These are phyloP conservation scores for Amphiura filiformis DNA, from an alignment of 35 echinoderm and acorn worm genomes.

Conservation along the genomic window DNA sequence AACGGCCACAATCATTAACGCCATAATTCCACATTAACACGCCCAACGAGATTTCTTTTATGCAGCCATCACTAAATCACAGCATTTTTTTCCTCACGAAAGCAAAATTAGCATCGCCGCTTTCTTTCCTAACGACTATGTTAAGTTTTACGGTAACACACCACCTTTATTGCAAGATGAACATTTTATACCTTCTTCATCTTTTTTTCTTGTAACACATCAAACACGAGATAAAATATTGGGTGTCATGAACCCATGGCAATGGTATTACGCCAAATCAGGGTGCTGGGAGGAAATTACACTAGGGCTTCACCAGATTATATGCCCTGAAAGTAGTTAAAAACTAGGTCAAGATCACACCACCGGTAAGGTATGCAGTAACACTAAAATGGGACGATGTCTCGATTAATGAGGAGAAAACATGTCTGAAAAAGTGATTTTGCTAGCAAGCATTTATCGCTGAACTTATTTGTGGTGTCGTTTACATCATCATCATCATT, in stretches of 20 bases:
- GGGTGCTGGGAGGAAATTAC: background rate
- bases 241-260: background rate
- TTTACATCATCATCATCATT: no score
- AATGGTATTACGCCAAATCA: background rate
- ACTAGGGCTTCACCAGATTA: background rate
- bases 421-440: no score
- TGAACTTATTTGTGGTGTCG: no score
- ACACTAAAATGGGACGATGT: background rate
- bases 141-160: background rate
- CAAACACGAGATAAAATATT: background rate
- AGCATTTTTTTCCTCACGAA: background rate
- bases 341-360: background rate
- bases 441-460: no score
- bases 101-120: background rate
- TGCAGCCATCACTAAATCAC: background rate
- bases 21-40: background rate
- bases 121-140: background rate
- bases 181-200: no score
- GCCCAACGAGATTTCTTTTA: background rate
- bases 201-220: no score
- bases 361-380: background rate
- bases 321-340: background rate
- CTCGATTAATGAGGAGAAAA: background rate
- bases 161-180: no score
- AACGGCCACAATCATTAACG: background rate